These are phyloP conservation scores for Furcula furcula DNA, from an alignment of 2,888 invertebrate species.

Conservation along the genomic window DNA sequence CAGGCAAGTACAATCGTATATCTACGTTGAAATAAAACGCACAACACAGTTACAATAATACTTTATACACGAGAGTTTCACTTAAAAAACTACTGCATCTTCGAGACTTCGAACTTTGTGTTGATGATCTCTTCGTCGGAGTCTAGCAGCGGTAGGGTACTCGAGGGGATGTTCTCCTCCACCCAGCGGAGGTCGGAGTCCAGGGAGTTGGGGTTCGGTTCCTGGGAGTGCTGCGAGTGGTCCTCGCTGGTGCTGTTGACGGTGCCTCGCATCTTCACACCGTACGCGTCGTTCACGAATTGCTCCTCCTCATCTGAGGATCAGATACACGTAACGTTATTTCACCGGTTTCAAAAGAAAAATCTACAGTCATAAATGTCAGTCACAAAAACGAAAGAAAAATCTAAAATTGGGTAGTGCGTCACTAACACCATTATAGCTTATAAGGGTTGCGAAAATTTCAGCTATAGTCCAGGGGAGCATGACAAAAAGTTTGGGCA, in stretches of 20 bases:
- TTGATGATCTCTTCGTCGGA: conserved; percentile 92
- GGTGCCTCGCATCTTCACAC: conserved; percentile 87
- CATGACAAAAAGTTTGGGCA: too few relatives aligned
- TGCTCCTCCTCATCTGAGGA: conserved; percentile 90
- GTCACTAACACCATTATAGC: too few relatives aligned
- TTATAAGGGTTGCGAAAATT: too few relatives aligned
- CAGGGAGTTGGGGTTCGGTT: conserved; percentile 50
- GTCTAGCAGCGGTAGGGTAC: conserved; percentile 85
- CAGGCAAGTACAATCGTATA: too few relatives aligned
- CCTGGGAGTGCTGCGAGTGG: conserved; percentile 33
- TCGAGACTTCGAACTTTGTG: conserved; percentile 93
- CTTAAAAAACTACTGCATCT: conserved; percentile 87
- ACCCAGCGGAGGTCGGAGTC: conserved; percentile 88
- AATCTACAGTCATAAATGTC: too few relatives aligned
- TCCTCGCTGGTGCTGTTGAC: conserved; percentile 41
- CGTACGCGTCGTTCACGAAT: conserved; percentile 93
- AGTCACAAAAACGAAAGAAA: too few relatives aligned
- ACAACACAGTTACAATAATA: conserved; percentile 41
- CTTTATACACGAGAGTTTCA: conserved; percentile 40
- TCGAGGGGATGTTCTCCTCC: conserved; percentile 95
- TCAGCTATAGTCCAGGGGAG: too few relatives aligned
- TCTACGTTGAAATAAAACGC: conserved; percentile 21
- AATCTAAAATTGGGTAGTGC: too few relatives aligned
- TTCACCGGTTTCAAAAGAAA: too few relatives aligned
- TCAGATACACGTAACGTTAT: too few relatives aligned